Base-by-base conservation (phyloP, 2,888 invertebrate genomes). In the Cyclophora punctaria region DNA sequence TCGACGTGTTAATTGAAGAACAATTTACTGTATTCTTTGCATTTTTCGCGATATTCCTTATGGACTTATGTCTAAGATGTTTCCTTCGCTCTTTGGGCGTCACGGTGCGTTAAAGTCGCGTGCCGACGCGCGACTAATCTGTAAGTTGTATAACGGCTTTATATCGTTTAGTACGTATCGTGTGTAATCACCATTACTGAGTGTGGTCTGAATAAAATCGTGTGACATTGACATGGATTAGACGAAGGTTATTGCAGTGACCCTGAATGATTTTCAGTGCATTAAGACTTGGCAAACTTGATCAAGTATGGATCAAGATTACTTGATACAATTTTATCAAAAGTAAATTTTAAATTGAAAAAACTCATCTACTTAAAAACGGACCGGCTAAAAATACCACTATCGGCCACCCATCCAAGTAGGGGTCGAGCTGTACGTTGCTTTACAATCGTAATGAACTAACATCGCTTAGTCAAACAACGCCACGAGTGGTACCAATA, bases 51-150 rank as follows among this genome's bases (percentile, higher is more conserved):
- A 20, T 20, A 20, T 20, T 20, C 20, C 20, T 20, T 20, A 20
- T 20, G 20, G 51, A 60, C 57, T 55, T 58, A 64, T 51, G 56
- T 35, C 48, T 20, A 43, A 60, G 62, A 62, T 62, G 66, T 66
- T 62, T 63, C 67, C 63, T 59, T 57, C 59, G 60, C 59, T 65
- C 64, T 64, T 71, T 70, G 70, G 49, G 59, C 71, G 37, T 77
- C 77, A 80, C 72, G 79, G 73, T 67, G 62, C 53, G 69, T 81
- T 77, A 74, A 55, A 45, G 75, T 75, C 76, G 78, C 80, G 80
- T 81, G 83, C 76, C 64, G 55, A 56, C 65, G 71, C 76, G 76
- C 66, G 68, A 65, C 80, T 67, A 85, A 83, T 83, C 77, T 61
- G 64, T 71, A 69, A 64, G 65, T 69, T 69, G 71, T 72, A 71